Evolutionary conservation across 2,113 vertebrate genomes (phyloP).

Genomic region (Barnardius zonarius): DNA sequence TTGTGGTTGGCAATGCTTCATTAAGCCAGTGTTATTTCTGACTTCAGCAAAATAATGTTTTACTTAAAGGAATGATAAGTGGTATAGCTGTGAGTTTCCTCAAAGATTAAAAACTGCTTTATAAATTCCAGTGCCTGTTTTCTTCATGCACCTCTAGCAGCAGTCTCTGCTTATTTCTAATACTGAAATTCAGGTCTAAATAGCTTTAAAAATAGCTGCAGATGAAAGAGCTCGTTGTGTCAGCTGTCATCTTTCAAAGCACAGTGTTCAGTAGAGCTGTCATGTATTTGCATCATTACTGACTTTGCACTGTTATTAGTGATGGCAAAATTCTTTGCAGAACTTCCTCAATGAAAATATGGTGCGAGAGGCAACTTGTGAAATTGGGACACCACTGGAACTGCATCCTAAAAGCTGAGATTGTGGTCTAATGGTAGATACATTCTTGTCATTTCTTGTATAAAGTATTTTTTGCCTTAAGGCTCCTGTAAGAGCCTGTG

Average conservation of each 20-base stretch:
- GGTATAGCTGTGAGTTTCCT: not conserved
- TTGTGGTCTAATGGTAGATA: not conserved
- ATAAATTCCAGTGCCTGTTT: not conserved
- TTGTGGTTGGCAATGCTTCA: not conserved
- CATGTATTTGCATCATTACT: not conserved
- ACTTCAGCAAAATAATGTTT: not conserved
- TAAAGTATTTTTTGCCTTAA: not conserved
- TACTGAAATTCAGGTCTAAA: not conserved
- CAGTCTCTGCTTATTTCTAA: not conserved
- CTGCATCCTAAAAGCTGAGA: not conserved
- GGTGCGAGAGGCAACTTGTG: not conserved
- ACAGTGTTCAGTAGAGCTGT: not conserved
- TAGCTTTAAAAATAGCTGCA: constrained; percentile 10
- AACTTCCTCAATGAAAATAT: not conserved
- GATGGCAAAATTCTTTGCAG: not conserved
- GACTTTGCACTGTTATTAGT: not conserved
- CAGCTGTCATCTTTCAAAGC: constrained; percentile 1
- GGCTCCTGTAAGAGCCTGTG: not conserved
- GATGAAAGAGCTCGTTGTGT: not conserved
- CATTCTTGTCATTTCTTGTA: not conserved
- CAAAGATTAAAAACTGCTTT: not conserved
- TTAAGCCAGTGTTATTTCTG: not conserved
- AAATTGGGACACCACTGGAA: not conserved
- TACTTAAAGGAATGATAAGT: not conserved
- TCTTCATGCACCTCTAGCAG: not conserved